phyloP scores from a whole-genome alignment of 2,888 invertebrate genomes.

The Spodoptera exigua region DNA sequence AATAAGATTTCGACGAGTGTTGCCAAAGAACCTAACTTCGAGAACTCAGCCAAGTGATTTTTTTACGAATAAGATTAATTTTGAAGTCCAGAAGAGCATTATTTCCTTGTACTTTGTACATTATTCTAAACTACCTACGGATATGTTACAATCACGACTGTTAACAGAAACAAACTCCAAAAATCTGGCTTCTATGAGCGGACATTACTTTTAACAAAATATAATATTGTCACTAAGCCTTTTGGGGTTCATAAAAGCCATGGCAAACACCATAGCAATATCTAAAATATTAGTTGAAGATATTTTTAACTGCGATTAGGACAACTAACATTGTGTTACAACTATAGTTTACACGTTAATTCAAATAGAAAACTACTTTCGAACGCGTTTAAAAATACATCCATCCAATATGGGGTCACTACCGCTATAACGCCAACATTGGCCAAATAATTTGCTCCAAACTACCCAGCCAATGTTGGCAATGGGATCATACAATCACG shows the following conservation, averaged over 20 bases:
- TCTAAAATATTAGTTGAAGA: constrained; percentile 40
- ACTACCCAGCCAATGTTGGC: constrained; percentile 24
- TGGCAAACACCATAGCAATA: constrained; percentile 18
- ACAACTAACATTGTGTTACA: constrained; percentile 14
- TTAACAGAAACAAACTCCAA: constrained; percentile 26
- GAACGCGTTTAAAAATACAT: constrained; percentile 53
- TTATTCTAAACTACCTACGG: constrained; percentile 45
- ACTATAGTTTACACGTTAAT: constrained; percentile 21
- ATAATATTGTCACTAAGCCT: too few relatives aligned
- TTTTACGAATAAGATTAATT: constrained; percentile 28
- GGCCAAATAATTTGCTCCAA: constrained; percentile 15
- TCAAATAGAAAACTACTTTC: constrained; percentile 29
- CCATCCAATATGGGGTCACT: constrained; percentile 43
- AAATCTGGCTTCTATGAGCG: too few relatives aligned
- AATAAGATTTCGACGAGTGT: too few relatives aligned
- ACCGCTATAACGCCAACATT: constrained; percentile 31
- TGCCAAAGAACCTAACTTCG: too few relatives aligned
- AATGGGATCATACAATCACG: constrained; percentile 32
- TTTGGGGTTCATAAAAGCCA: neutral
- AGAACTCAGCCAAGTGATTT: neutral
- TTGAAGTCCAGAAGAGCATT: constrained; percentile 23
- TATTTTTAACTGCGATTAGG: constrained; percentile 50
- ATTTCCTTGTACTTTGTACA: constrained; percentile 46
- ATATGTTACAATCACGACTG: constrained; percentile 47
- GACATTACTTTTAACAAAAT: too few relatives aligned